Evolutionary conservation across 2,797 vertebrate species (phyloP), one percentile per base, ranked within the genome.

Genomic region (Sparidentex hasta): DNA sequence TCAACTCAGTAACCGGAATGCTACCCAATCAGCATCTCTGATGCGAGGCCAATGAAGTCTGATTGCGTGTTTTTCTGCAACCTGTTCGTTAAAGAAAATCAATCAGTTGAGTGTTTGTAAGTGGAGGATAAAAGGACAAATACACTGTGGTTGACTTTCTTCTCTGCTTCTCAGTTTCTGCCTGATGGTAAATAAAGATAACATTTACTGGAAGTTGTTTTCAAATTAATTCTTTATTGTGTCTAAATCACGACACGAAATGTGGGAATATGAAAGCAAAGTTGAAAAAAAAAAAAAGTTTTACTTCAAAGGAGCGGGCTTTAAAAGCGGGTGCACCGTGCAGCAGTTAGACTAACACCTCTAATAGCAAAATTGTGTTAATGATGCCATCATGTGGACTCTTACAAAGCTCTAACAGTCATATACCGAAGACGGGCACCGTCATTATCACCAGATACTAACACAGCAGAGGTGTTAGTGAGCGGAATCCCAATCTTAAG

Each of bases 321-420:
- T 70, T 14, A 3, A 2, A 4, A 52, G 58, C 64, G 44, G 43
- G 25, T 11, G 2, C 38, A 61, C 43, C 47, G 58, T 52, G 55
- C 68, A 76, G 73, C 58, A 72, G 59, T 11, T 23, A 29, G 61
- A 27, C 27, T 21, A 71, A 73, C 66, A 72, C 78, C 57, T 86
- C 57, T 43, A 46, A 72, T 70, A 52, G 81, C 43, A 78, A 82
- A 83, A 63, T 76, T 85, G 84, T 90, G 92, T 88, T 88, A 88
- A 86, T 73, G 86, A 94, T 92, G 93, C 90, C 90, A 91, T 89
- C 92, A 81, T 90, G 90, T 93, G 90, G 87, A 88, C 85, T 89
- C 70, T 78, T 47, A 62, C 8, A 76, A 86, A 38, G 72, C 67
- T 59, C 82, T 55, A 29, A 33, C 9, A 25, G 23, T 74, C 44